phyloP scores from a whole-genome alignment of 2,113 vertebrate species.

The Eubucco bourcierii region DNA sequence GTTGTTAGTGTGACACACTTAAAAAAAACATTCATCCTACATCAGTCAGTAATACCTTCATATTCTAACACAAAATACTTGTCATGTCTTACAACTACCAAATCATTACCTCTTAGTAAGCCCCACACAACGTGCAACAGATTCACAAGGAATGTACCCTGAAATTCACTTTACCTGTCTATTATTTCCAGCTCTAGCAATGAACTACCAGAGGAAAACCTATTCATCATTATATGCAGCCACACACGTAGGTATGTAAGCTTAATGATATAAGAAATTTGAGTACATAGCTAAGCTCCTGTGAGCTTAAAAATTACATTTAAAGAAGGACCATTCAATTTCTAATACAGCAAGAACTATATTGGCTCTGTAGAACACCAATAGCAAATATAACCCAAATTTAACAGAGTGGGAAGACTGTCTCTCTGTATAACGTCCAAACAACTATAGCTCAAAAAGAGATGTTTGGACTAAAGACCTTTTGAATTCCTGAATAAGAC shows the following conservation, averaged over 20 bases:
- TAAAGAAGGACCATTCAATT: neutral
- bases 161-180: neutral
- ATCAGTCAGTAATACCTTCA: neutral
- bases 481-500: neutral
- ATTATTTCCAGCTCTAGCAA: neutral
- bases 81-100: neutral
- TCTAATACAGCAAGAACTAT: neutral
- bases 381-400: neutral
- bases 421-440: neutral
- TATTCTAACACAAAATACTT: neutral
- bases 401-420: neutral
- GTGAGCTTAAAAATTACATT: neutral
- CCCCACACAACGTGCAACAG: neutral
- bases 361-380: neutral
- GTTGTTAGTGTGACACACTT: neutral
- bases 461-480: neutral
- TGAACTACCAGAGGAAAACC: neutral
- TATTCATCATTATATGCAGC: rapidly evolving
- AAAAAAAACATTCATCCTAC: neutral
- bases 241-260: neutral
- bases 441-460: neutral
- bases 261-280: neutral
- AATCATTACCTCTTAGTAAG: neutral
- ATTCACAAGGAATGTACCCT: rapidly evolving
- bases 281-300: neutral